Evolutionary conservation across 2,888 invertebrate genomes (phyloP).

Genomic region (Koerneria pararmatus): DNA sequence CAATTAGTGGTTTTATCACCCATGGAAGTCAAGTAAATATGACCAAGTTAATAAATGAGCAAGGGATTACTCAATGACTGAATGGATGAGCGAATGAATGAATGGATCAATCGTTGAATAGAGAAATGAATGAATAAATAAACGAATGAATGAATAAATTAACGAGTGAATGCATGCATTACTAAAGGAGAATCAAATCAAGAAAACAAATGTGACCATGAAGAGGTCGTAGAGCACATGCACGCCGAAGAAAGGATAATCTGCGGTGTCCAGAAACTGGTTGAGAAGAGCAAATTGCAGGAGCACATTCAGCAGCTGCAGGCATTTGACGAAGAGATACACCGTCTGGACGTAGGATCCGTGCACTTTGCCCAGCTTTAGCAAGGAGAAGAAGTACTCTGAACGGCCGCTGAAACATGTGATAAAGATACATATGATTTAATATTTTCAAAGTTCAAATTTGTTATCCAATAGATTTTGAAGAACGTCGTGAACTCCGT

Average conservation of each 20-base stretch:
- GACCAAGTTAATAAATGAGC: too few relatives aligned
- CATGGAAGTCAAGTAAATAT: too few relatives aligned
- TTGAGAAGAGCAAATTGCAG: slow-evolving; percentile 64
- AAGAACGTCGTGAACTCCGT: too few relatives aligned
- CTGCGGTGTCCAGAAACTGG: slow-evolving; percentile 62
- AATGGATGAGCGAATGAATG: too few relatives aligned
- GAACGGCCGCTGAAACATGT: slow-evolving; percentile 10
- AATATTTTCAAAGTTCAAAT: too few relatives aligned
- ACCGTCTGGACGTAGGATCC: slow-evolving; percentile 20
- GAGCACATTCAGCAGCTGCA: slow-evolving; percentile 62
- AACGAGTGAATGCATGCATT: background rate
- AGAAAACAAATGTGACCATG: slow-evolving; percentile 51
- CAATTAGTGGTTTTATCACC: too few relatives aligned
- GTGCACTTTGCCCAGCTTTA: slow-evolving; percentile 18
- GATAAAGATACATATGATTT: too few relatives aligned
- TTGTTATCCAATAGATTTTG: too few relatives aligned
- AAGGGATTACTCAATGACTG: too few relatives aligned
- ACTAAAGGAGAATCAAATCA: background rate
- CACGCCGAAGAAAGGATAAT: slow-evolving; percentile 61
- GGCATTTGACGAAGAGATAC: slow-evolving; percentile 61
- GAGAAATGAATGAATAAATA: slow-evolving; percentile 6
- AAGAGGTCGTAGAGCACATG: slow-evolving; percentile 63
- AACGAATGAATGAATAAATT: background rate
- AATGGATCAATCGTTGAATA: too few relatives aligned
- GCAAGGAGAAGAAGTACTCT: slow-evolving; percentile 13